Evolutionary conservation across 2,888 invertebrate species (phyloP), one percentile per base, ranked within the genome.

Genomic region (Campoplex capitator): DNA sequence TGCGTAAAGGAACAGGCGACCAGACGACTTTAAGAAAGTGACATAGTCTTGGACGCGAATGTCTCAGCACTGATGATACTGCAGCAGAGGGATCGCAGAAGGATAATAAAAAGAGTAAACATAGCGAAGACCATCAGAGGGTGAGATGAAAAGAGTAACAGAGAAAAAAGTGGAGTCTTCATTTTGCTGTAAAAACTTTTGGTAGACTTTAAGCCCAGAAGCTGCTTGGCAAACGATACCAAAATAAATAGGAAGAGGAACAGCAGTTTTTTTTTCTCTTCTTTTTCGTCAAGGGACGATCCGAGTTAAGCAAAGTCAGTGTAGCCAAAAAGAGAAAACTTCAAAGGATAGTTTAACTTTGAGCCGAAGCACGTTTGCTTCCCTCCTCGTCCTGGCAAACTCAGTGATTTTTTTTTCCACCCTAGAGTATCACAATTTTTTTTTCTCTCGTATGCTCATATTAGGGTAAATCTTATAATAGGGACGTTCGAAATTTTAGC

Each of bases 101-200:
- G 83, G 79, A 83, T 77, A 76, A 80, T 78, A 74, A 84, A 86
- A 81, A 84, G 76, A 76, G 83, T 80, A 83, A 80, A 86, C 76
- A 81, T 13, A 73, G 56, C 7, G 42, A 42, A 79, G 79, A 58
- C 51, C 35, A 32, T n/a, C 32, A 18, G 38, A 13, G 62, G 58
- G 62, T 32, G 58, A 78, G 74, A 45, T 78, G 28, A 51, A 51
- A 58, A 87, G 73, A 74, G 51, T 68, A 73, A 77, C 84, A 82
- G 70, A 62, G 81, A 58, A 71, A 77, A 77, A 56, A 54, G 78
- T 75, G 32, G 58, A 77, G 70, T 83, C 83, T 86, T 83, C 67
- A 83, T 83, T 79, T 83, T 76, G 48, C 28, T 76, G 71, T n/a
- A 80, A 70, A 85, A 84, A 81, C 74, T 84, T 78, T 82, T 42